Conservation (phyloP, 2,113 vertebrate genomes). For the Varanus salvator region DNA sequence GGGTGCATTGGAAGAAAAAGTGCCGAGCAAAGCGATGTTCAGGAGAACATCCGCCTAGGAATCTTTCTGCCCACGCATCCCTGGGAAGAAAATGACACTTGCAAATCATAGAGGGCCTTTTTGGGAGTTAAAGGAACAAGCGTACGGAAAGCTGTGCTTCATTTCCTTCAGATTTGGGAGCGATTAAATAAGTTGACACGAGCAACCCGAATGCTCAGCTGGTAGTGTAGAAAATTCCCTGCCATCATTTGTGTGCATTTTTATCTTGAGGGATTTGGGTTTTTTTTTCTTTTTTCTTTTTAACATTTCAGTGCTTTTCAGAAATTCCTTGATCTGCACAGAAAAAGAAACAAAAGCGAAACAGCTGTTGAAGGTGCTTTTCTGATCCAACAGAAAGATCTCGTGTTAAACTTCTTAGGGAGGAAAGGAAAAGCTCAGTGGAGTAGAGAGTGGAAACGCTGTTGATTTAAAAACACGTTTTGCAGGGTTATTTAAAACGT, state of each 20-base stretch:
- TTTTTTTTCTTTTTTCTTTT: no score
- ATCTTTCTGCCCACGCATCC: background rate
- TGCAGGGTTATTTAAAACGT: slow-evolving; percentile 25
- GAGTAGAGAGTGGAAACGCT: slow-evolving; percentile 12
- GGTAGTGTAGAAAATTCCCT: background rate
- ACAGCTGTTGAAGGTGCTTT: slow-evolving; percentile 21
- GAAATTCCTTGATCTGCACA: slow-evolving; percentile 16
- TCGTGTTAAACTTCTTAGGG: slow-evolving; percentile 49
- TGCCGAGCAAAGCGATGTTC: background rate
- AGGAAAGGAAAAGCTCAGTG: slow-evolving; percentile 40
- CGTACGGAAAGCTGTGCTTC: background rate
- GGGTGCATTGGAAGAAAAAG: background rate
- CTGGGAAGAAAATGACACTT: background rate
- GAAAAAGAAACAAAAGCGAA: slow-evolving; percentile 23
- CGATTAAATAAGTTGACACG: background rate
- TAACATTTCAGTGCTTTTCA: slow-evolving; percentile 40
- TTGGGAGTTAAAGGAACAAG: no score
- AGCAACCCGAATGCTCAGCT: background rate
- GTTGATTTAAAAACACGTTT: background rate
- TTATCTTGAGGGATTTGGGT: background rate
- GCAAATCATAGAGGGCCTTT: background rate
- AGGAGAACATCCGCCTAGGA: background rate
- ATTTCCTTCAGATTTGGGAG: background rate
- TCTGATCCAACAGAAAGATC: slow-evolving; percentile 32
- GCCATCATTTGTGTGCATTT: background rate